Evolutionary conservation across 2,797 vertebrate genomes (phyloP).

Genomic region (Eulemur rubriventer): DNA sequence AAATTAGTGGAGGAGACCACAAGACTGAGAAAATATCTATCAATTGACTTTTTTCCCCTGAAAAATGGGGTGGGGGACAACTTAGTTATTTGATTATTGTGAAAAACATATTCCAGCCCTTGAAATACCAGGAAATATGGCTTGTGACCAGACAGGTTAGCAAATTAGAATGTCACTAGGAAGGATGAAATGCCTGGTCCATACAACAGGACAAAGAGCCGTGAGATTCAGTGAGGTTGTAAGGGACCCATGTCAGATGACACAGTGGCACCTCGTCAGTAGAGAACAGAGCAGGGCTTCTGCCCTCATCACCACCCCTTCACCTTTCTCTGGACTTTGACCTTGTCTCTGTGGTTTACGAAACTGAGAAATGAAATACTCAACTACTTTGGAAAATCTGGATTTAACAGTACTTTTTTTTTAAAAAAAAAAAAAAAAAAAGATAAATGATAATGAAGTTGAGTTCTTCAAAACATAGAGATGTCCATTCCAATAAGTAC

Average conservation of each 20-base stretch:
- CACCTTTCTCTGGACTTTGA: background rate
- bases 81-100: background rate
- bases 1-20: background rate
- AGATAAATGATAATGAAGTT: background rate
- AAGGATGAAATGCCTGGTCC: background rate
- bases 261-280: background rate
- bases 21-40: background rate
- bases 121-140: background rate
- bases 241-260: no score
- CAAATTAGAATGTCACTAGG: background rate
- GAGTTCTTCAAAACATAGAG: background rate
- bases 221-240: rapidly evolving
- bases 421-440: background rate
- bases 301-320: background rate
- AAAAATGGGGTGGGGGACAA: background rate
- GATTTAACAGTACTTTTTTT: background rate
- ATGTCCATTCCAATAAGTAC: background rate
- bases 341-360: background rate
- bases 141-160: background rate
- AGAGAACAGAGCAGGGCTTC: background rate
- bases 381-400: background rate
- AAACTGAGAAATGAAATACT: background rate
- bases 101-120: background rate
- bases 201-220: background rate
- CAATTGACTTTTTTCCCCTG: background rate